Evolutionary conservation across 2,888 invertebrate species (phyloP), one percentile per base, ranked within the genome.

Genomic region (Trissolcus brochymenae): DNA sequence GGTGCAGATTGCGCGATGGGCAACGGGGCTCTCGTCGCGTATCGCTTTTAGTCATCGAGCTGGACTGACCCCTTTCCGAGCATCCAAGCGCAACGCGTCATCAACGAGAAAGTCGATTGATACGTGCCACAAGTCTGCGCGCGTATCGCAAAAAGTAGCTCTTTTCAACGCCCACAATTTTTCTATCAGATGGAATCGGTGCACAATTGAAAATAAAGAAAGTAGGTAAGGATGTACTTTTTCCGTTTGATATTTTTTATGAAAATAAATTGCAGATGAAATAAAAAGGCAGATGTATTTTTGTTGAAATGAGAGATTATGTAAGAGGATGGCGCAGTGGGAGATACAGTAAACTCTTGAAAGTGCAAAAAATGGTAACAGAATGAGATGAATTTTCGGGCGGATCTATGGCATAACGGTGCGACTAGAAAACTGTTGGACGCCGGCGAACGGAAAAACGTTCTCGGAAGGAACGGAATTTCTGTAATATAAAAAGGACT

Each of bases 391-490:
- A 49, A 60, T 49, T 19, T 14, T 50, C 13, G 19, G 40, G 25
- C 46, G 35, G 16, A 17, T 56, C 61, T 49, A 4, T 4, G 56
- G 61, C 55, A 61, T 74, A 74, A 74, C 74, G 74, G 74, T 51
- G 56, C 9, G 55, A 49, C 61, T 35, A 11, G n/a, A 67, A n/a
- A 65, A 67, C 54, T 57, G 60, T 46, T 14, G 6, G 56, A 60
- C 55, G 60, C 59, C 41, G 49, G 40, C 43, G 14, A 66, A 50
- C 56, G 61, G 67, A 43, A 74, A 50, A 60, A 49, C 25, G 25
- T 75, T 75, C 68, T 68, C 6, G 49, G 75, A 75, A 75, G 68
- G 21, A 68, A 75, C 75, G 68, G 75, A 75, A 64, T 67, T 74
- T 51, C 51, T 62, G 53, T 40, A 14, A 19, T 13, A 57, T 54